These are phyloP conservation scores for Odontamblyopus rebecca DNA, from an alignment of 2,797 vertebrate genomes.

Conservation along the genomic window DNA sequence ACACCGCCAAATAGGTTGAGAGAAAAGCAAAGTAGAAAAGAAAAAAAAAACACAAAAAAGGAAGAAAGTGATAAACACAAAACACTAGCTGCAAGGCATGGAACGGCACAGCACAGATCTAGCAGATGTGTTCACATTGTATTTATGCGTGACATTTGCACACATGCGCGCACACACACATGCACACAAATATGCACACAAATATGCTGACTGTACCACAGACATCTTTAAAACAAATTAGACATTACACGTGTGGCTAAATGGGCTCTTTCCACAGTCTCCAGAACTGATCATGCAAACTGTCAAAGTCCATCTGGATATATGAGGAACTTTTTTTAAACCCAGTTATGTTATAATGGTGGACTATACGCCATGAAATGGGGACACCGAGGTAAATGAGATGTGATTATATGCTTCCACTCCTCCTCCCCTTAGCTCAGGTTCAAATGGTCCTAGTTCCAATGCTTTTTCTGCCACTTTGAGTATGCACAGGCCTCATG, in stretches of 20 bases:
- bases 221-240: slow-evolving; percentile 71
- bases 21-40: slow-evolving; percentile 70
- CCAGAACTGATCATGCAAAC: slow-evolving; percentile 46
- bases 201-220: slow-evolving; percentile 71
- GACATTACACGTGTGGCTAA: slow-evolving; percentile 56
- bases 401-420: slow-evolving; percentile 46
- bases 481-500: slow-evolving; percentile 45
- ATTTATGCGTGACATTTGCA: slow-evolving; percentile 21
- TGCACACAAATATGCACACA: slow-evolving; percentile 46
- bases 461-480: slow-evolving; percentile 27
- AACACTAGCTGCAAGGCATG: slow-evolving; percentile 82
- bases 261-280: slow-evolving; percentile 48
- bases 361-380: slow-evolving; percentile 67
- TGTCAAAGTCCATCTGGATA: slow-evolving; percentile 44
- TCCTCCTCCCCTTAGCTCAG: slow-evolving; percentile 63
- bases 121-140: slow-evolving; percentile 46
- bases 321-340: slow-evolving; percentile 45
- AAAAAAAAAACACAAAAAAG: slow-evolving; percentile 78
- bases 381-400: slow-evolving; percentile 62
- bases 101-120: slow-evolving; percentile 58
- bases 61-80: slow-evolving; percentile 86
- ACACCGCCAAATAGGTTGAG: slow-evolving; percentile 81
- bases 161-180: slow-evolving; percentile 8
- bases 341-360: slow-evolving; percentile 43
- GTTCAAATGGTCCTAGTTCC: slow-evolving; percentile 38